These are phyloP conservation scores for Psittacula derbiana DNA, from an alignment of 2,797 vertebrate genomes.

Conservation along the genomic window DNA sequence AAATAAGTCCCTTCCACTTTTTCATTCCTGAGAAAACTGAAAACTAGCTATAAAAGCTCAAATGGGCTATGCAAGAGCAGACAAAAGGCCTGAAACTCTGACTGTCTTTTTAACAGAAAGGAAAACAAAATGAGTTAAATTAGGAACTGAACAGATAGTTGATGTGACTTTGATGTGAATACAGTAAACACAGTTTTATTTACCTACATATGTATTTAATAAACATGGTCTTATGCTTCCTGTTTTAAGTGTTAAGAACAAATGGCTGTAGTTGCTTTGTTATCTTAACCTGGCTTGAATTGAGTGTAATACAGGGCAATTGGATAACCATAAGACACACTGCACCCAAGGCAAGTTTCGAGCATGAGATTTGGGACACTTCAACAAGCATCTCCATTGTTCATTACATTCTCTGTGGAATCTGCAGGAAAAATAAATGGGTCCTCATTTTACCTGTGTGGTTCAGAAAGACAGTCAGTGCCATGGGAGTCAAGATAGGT, in stretches of 20 bases:
- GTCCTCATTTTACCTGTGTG: neutral
- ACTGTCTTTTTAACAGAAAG: neutral
- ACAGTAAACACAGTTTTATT: neutral
- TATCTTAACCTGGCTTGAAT: neutral
- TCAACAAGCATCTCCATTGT: neutral
- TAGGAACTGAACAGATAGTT: neutral
- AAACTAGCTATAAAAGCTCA: neutral
- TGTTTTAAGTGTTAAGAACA: neutral
- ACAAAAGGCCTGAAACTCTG: neutral
- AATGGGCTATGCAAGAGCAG: neutral
- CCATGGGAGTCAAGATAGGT: neutral
- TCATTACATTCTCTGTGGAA: neutral
- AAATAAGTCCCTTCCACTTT: neutral
- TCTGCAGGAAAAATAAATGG: neutral
- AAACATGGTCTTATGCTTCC: neutral
- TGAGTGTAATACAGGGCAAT: neutral
- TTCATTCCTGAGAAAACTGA: neutral
- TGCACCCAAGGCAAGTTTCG: neutral
- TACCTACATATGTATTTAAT: neutral
- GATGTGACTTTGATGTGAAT: neutral
- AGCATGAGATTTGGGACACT: neutral
- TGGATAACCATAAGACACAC: neutral
- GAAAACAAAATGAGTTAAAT: neutral
- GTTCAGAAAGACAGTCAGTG: neutral
- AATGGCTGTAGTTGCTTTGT: neutral